Conservation (phyloP, 2,797 vertebrate species). For the Phataginus tetradactyla region DNA sequence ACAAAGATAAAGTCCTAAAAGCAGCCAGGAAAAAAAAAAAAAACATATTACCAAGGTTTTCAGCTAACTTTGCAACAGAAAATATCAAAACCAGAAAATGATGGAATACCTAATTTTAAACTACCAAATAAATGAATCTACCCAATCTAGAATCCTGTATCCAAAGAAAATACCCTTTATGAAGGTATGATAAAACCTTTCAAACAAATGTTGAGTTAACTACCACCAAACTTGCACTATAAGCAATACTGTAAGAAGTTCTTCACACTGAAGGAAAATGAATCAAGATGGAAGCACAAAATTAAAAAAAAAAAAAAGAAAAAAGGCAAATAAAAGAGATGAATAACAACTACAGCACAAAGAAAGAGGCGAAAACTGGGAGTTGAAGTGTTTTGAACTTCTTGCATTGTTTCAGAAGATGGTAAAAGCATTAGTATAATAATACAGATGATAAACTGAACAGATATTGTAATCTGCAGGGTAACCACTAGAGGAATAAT, state of each 20-base stretch:
- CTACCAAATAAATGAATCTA: not conserved
- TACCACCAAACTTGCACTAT: not conserved
- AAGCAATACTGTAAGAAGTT: not conserved
- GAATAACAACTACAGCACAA: not conserved
- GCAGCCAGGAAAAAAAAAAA: not conserved
- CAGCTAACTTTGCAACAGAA: not conserved
- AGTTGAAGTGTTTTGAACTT: not conserved
- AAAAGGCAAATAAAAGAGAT: not conserved
- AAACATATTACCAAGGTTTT: not conserved
- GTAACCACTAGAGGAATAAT: not conserved
- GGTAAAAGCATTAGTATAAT: not conserved
- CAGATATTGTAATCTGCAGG: not conserved
- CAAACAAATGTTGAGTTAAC: not conserved
- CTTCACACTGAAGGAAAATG: not conserved
- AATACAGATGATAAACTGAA: not conserved
- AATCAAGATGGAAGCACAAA: not conserved
- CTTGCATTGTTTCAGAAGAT: not conserved
- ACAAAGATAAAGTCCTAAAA: not conserved
- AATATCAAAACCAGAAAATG: not conserved
- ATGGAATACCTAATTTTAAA: not conserved
- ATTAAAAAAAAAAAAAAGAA: not conserved
- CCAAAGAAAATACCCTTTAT: not conserved
- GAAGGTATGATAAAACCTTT: not conserved
- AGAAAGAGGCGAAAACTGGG: not conserved
- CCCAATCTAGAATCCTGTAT: not conserved